Base-by-base conservation (phyloP, 1,140 invertebrate species). In the Metopolophium dirhodum region DNA sequence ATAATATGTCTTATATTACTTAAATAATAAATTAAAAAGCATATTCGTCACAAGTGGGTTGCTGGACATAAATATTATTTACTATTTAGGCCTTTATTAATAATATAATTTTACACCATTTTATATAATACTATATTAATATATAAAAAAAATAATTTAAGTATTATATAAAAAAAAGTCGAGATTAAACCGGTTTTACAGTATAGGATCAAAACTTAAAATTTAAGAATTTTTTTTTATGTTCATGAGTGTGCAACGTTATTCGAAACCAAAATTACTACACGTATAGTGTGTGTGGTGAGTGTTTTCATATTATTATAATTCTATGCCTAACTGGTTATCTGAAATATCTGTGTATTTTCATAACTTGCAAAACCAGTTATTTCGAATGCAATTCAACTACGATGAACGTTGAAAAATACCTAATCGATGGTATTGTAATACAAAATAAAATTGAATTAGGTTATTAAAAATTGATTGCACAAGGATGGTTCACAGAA, bases 291-390 rank as follows among this genome's bases (percentile, higher is more conserved):
- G n/a, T 57, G n/a, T 54, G 20, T 61, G 30, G 2, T 30, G 57
- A 30, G 30, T 61, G 11, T 26, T 26, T 26, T 26, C 11, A 83
- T 37, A 83, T 7, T 41, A 85, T 41, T 41, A 85, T 26, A 26
- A 41, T 45, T 18, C 14, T 85, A 85, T 85, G 83, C 41, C 23
- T 90, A 57, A 57, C 88, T 41, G 51, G 51, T 90, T 57, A 57
- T 18, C 26, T 51, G 20, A 89, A 90, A 41, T 90, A 90, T 54
- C 51, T 41, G 41, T 30, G 37, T 41, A 37, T 90, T n/a, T 49
- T 77, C 45, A 82, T 77, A 91, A 91, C 57, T 82, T 77, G 90
- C 61, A 82, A 91, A 91, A 91, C 90, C 90, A 91, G 90, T 91
- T 90, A 54, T 89, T 91, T 82, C 18, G 30, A 57, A 57, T 41